phyloP scores from a whole-genome alignment of 2,888 invertebrate genomes.

The Sabatieria punctata region DNA sequence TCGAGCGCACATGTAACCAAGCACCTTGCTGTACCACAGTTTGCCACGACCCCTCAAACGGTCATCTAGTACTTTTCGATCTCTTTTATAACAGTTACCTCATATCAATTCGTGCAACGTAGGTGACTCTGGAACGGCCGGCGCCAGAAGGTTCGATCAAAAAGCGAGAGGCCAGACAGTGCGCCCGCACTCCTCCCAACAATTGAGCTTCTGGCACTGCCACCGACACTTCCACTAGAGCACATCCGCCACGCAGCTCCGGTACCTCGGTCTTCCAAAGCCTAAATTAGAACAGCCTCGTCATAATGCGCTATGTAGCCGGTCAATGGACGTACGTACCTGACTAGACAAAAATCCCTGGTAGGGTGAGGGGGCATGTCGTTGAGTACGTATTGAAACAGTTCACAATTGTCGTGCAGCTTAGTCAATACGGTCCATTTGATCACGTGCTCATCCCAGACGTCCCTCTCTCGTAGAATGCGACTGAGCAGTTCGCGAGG shows the following conservation, averaged over 20 bases:
- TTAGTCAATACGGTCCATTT: constrained; percentile 66
- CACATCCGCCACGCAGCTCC: constrained; percentile 56
- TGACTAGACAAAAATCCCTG: constrained; percentile 68
- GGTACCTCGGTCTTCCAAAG: constrained; percentile 31
- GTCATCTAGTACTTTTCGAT: neutral
- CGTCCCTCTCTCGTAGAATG: constrained; percentile 40
- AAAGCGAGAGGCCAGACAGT: constrained; percentile 73
- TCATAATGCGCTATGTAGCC: too few relatives aligned
- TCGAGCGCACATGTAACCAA: constrained; percentile 58
- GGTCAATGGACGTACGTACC: too few relatives aligned
- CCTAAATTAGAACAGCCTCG: too few relatives aligned
- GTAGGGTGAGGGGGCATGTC: constrained; percentile 58
- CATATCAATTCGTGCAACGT: constrained; percentile 65
- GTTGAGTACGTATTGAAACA: constrained; percentile 66
- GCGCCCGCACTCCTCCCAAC: constrained; percentile 53
- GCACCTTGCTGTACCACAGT: constrained; percentile 88
- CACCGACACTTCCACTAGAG: constrained; percentile 70
- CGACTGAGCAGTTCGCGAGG: constrained; percentile 49
- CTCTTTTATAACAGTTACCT: neutral
- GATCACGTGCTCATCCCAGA: constrained; percentile 71
- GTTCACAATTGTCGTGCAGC: constrained; percentile 61
- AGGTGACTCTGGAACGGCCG: constrained; percentile 68
- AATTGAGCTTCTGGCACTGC: constrained; percentile 55
- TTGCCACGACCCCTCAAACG: constrained; percentile 67
- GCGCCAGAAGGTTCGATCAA: constrained; percentile 83